A percentile compares a stretch with the other conserved stretches of the same genome.
These are phyloP conservation scores for Chionis minor DNA, from an alignment of 2,113 vertebrate species.

Conservation along the genomic window DNA sequence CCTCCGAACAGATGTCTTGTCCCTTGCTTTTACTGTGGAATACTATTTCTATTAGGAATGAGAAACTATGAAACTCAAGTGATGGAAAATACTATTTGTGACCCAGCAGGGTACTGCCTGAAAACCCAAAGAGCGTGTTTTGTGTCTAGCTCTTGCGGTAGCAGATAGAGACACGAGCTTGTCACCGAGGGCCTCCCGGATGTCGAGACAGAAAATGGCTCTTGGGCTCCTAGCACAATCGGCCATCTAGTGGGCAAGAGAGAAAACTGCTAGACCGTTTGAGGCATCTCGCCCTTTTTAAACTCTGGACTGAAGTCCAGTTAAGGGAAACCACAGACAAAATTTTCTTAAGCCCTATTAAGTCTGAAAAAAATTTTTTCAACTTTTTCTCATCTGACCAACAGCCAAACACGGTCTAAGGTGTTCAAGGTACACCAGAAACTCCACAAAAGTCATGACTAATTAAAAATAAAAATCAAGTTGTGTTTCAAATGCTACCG, in stretches of 20 bases:
- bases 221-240: background rate
- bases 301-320: background rate
- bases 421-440: background rate
- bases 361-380: background rate
- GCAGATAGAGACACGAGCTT: background rate
- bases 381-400: background rate
- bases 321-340: background rate
- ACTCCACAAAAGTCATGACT: background rate
- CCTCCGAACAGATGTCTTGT: background rate
- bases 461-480: background rate
- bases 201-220: background rate
- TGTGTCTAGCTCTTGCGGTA: background rate
- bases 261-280: background rate
- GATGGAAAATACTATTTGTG: background rate
- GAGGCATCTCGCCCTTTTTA: background rate
- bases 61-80: background rate
- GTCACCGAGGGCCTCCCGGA: background rate
- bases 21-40: background rate
- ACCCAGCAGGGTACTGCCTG: background rate
- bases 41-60: background rate
- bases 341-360: background rate
- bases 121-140: background rate
- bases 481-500: background rate
- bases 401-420: background rate
- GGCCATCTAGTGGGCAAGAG: constrained; percentile 29